These are phyloP conservation scores for Coenobita brevimanus DNA, from an alignment of 1,140 invertebrate species.

Conservation along the genomic window DNA sequence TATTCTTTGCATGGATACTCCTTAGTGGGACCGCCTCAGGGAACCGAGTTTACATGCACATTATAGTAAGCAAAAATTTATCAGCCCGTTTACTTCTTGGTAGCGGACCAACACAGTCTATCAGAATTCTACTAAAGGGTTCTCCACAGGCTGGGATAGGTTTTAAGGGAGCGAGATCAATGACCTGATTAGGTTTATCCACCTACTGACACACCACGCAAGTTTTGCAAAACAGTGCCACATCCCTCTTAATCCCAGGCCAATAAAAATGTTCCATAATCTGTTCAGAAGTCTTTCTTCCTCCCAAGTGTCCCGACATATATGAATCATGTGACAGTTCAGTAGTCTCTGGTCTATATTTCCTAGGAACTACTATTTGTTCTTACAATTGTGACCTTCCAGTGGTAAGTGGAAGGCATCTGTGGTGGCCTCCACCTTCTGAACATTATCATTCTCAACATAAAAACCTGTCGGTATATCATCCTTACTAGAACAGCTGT, in stretches of 20 bases:
- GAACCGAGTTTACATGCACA: background rate
- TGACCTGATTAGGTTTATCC: background rate
- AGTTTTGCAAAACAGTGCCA: background rate
- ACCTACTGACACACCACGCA: background rate
- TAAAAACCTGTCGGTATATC: too few species aligned
- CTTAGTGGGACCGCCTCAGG: slow-evolving; percentile 13
- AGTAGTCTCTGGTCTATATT: too few species aligned
- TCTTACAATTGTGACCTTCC: too few species aligned
- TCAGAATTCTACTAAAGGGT: slow-evolving; percentile 22
- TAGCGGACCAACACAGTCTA: slow-evolving; percentile 29
- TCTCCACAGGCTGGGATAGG: slow-evolving; percentile 16
- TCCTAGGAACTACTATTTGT: too few species aligned
- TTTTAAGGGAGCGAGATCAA: background rate
- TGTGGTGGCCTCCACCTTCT: too few species aligned
- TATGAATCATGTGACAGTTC: too few species aligned
- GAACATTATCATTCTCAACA: too few species aligned
- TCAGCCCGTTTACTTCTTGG: background rate
- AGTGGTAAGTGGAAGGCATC: too few species aligned
- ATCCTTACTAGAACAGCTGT: too few species aligned
- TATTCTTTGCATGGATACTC: slow-evolving; percentile 4
- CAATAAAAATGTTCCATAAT: background rate
- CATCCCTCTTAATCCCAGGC: background rate
- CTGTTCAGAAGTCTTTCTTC: slow-evolving; percentile 17
- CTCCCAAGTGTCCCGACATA: slow-evolving; percentile 2
- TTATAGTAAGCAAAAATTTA: slow-evolving; percentile 16